phyloP scores from a whole-genome alignment of 2,113 vertebrate genomes.

The Crotalus helleri region DNA sequence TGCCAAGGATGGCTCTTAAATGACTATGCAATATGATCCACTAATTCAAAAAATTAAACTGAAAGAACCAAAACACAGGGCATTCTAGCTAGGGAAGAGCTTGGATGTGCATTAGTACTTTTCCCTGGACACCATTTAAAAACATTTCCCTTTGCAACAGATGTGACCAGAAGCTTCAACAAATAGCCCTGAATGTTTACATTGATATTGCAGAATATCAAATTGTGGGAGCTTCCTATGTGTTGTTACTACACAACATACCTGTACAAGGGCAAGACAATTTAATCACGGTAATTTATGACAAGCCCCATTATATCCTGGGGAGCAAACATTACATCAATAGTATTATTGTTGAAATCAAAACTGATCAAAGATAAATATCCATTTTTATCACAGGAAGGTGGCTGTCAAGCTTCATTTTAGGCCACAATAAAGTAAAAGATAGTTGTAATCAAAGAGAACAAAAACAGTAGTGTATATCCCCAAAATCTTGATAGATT shows the following conservation, averaged over 20 bases:
- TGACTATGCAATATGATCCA: not conserved
- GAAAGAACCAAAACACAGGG: not conserved
- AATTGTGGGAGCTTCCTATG: not conserved
- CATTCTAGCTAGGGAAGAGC: not conserved
- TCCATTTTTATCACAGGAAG: not conserved
- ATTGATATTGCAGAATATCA: not conserved
- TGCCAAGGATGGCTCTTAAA: not conserved
- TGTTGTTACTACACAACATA: not conserved
- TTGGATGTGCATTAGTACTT: not conserved
- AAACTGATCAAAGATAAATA: not conserved
- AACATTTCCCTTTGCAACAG: not conserved
- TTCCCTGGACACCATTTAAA: not conserved
- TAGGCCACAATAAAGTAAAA: not conserved
- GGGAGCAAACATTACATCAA: not conserved
- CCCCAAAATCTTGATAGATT: not conserved
- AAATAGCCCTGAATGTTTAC: not conserved
- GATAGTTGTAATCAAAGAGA: not conserved
- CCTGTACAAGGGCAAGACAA: not conserved
- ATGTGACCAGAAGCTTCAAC: not conserved
- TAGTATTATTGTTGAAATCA: not conserved
- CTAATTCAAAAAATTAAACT: not conserved
- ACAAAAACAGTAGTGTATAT: not conserved
- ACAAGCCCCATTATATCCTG: not conserved
- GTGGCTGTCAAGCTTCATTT: not conserved
- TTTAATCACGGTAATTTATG: not conserved